Evolutionary conservation across 2,113 vertebrate genomes (phyloP).

Genomic region (Brachypodius melanocephalos): DNA sequence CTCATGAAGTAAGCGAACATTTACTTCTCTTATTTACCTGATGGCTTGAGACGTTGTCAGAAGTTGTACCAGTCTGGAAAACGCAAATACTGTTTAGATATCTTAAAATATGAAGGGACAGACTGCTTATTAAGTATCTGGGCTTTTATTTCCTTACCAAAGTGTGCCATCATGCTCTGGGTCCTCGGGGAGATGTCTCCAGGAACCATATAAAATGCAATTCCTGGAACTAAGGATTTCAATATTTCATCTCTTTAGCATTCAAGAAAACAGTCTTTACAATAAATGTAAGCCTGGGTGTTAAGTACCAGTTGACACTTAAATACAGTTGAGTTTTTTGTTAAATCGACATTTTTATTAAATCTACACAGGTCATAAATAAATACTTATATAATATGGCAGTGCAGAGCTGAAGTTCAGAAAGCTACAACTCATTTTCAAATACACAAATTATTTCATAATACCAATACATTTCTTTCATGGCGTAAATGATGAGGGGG

Average conservation of each 20-base stretch:
- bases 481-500: background rate
- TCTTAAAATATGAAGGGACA: constrained; percentile 33
- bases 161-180: constrained; percentile 12
- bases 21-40: constrained; percentile 1
- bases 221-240: constrained; percentile 39
- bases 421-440: constrained; percentile 5
- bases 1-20: background rate
- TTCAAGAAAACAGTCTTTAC: constrained; percentile 30
- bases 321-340: background rate
- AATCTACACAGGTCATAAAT: background rate
- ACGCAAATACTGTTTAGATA: constrained; percentile 29
- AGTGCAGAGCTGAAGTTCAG: background rate
- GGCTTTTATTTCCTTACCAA: constrained; percentile 50
- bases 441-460: background rate
- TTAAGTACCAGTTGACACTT: constrained; percentile 40
- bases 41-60: background rate
- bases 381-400: background rate
- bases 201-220: constrained; percentile 35
- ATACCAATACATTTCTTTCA: background rate
- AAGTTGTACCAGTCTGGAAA: background rate
- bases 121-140: constrained; percentile 3
- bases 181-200: constrained; percentile 13
- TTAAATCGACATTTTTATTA: background rate
- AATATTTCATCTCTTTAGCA: constrained; percentile 9
- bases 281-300: background rate